Evolutionary conservation across 2,113 vertebrate species (phyloP).

Genomic region (Python bivittatus): DNA sequence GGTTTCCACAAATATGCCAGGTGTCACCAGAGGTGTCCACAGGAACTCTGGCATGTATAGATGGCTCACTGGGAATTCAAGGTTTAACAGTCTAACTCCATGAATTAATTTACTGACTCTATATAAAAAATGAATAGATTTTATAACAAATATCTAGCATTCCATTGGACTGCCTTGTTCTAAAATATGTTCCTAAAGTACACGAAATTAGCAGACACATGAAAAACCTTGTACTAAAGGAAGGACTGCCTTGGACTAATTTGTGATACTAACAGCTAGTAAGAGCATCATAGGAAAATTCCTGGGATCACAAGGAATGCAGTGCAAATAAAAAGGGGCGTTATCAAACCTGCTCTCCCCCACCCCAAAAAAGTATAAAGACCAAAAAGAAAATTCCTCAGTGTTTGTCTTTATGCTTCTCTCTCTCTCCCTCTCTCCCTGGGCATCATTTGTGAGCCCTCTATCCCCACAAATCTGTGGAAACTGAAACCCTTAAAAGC

Average conservation of each 20-base stretch:
- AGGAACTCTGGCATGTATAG: too few relatives aligned
- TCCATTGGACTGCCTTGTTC: neutral
- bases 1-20: too few relatives aligned
- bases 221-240: neutral
- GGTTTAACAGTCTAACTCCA: too few relatives aligned
- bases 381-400: slow-evolving; percentile 25
- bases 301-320: neutral
- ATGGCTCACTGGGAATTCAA: too few relatives aligned
- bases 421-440: too few relatives aligned
- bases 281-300: neutral
- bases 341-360: neutral
- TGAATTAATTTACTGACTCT: too few relatives aligned
- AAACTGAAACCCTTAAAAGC: slow-evolving; percentile 1
- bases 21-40: too few relatives aligned
- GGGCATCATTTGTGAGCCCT: neutral
- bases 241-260: neutral
- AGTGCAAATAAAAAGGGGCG: slow-evolving; percentile 33
- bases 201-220: neutral
- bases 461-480: slow-evolving; percentile 32
- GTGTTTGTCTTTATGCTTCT: neutral
- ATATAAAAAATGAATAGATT: too few relatives aligned
- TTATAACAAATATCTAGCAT: too few relatives aligned
- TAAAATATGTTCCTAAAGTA: neutral
- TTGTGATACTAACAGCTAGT: neutral
- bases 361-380: slow-evolving; percentile 3